Percentiles rank a stretch among this genome's conserved stretches.
These are phyloP conservation scores for Lucilia cuprina DNA, from an alignment of 1,140 invertebrate species.

Conservation along the genomic window DNA sequence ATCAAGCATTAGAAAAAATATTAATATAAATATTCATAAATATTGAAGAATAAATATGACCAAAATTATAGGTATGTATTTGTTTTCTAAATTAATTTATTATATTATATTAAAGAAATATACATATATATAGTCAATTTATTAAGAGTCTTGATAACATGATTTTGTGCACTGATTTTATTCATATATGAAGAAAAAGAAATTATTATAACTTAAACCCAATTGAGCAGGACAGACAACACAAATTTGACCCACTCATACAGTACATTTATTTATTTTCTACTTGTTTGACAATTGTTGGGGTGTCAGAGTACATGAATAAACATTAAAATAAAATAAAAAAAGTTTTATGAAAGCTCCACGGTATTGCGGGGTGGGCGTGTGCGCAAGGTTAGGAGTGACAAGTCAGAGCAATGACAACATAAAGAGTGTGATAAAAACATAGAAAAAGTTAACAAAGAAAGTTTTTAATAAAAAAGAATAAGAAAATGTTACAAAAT, in stretches of 20 bases:
- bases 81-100: too few species aligned
- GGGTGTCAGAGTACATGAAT: background rate
- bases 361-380: background rate
- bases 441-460: background rate
- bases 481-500: background rate
- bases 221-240: background rate
- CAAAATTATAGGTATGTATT: too few species aligned
- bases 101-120: too few species aligned
- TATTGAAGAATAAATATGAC: too few species aligned
- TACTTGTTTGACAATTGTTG: background rate
- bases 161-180: too few species aligned
- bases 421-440: conserved; percentile 19
- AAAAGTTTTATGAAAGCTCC: background rate
- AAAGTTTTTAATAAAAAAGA: background rate
- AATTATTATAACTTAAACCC: background rate
- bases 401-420: conserved; percentile 25
- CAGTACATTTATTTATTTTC: too few species aligned
- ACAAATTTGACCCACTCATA: background rate
- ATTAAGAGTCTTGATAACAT: too few species aligned
- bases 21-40: too few species aligned
- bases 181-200: too few species aligned
- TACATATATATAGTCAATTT: too few species aligned
- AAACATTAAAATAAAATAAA: background rate
- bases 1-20: too few species aligned
- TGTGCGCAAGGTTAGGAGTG: conserved; percentile 28